These are phyloP conservation scores for Astyanax mexicanus DNA, from an alignment of 2,797 vertebrate genomes.

Conservation along the genomic window DNA sequence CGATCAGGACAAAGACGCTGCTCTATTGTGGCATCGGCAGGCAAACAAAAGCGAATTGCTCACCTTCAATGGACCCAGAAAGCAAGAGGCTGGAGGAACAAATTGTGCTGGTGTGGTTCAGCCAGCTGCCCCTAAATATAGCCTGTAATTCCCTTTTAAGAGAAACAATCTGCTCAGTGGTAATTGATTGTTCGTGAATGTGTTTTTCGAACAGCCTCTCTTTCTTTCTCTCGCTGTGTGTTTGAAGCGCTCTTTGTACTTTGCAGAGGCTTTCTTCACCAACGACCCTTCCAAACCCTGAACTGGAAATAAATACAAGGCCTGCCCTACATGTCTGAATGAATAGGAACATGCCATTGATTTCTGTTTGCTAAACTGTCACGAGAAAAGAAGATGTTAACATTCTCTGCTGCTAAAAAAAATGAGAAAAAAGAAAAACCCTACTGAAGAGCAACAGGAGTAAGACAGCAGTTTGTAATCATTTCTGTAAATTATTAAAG, in stretches of 20 bases:
- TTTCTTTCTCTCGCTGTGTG: conserved; percentile 5
- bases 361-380: conserved; percentile 3
- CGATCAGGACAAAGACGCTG: conserved; percentile 4
- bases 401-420: not conserved
- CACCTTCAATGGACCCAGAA: conserved; percentile 47
- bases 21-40: conserved; percentile 37
- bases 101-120: conserved; percentile 47
- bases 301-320: conserved; percentile 26
- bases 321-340: not conserved
- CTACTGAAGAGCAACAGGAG: not conserved
- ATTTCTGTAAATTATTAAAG: too few relatives aligned
- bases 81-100: conserved; percentile 33
- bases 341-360: conserved; percentile 9
- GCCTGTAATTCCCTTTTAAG: conserved; percentile 45
- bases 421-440: too few relatives aligned
- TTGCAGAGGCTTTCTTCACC: not conserved
- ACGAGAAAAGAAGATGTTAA: not conserved
- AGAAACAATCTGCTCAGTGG: conserved; percentile 46
- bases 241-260: conserved; percentile 37
- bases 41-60: conserved; percentile 51
- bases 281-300: not conserved
- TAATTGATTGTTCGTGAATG: conserved; percentile 48
- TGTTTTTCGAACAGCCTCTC: conserved; percentile 23
- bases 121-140: conserved; percentile 42
- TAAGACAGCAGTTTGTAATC: too few relatives aligned